Conservation (phyloP, 2,888 invertebrate species). For the Pseudoips prasinana region DNA sequence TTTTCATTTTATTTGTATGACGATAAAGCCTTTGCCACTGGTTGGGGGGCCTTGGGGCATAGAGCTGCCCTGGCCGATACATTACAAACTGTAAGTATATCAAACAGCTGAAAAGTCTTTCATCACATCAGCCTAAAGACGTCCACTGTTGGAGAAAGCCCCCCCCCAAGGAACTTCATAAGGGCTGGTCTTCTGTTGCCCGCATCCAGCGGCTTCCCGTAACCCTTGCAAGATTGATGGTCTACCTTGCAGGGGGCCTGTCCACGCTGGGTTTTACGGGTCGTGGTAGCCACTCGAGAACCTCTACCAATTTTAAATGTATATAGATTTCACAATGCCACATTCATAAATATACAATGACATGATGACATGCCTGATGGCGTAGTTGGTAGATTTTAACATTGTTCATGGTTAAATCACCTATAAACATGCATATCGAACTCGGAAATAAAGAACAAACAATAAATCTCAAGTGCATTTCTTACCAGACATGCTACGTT, state of each 20-base stretch:
- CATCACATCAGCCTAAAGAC: no score
- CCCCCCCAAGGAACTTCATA: not conserved
- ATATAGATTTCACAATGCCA: not conserved
- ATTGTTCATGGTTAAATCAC: no score
- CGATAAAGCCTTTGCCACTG: slow-evolving; percentile 17
- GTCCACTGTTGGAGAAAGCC: no score
- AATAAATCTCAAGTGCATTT: no score
- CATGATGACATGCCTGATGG: not conserved
- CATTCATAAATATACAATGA: not conserved
- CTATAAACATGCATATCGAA: no score
- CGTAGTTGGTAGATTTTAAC: not conserved
- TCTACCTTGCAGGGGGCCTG: no score
- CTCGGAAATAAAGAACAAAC: no score
- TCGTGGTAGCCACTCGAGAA: not conserved
- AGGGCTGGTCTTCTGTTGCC: not conserved
- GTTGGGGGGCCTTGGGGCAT: slow-evolving; percentile 20
- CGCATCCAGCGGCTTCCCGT: no score
- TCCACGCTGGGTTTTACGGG: no score
- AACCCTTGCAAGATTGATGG: no score
- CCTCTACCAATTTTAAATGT: not conserved
- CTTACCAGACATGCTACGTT: no score
- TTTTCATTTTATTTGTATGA: no score
- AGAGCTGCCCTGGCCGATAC: slow-evolving; percentile 13
- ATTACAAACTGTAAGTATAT: slow-evolving; percentile 5
- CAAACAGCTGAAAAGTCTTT: not conserved